These are phyloP conservation scores for Corticium candelabrum DNA, from an alignment of 37 sponge, comb jelly and placozoan genomes.

Conservation along the genomic window DNA sequence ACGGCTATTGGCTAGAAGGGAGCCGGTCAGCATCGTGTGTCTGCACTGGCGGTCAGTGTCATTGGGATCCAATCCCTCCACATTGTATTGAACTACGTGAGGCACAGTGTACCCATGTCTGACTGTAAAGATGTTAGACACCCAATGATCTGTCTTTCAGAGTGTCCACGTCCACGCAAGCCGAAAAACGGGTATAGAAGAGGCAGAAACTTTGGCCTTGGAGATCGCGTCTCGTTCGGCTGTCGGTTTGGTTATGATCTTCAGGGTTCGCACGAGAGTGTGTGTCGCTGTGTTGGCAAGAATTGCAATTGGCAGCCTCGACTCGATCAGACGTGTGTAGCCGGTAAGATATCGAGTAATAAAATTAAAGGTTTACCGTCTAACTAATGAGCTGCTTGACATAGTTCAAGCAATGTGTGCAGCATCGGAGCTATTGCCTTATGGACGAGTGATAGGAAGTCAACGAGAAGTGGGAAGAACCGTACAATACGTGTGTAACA, in stretches of 20 bases:
- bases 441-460: too few species aligned
- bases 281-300: background rate
- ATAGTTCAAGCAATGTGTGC: too few species aligned
- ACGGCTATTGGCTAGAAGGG: background rate
- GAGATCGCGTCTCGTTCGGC: background rate
- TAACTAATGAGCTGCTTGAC: too few species aligned
- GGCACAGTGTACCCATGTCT: too few species aligned
- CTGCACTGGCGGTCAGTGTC: background rate
- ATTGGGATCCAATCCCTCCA: background rate
- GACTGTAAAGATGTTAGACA: too few species aligned
- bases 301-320: conserved; percentile 2
- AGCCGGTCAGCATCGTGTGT: background rate
- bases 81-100: background rate
- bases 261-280: background rate
- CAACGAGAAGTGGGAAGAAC: too few species aligned
- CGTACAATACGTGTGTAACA: too few species aligned
- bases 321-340: too few species aligned
- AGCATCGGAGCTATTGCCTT: too few species aligned
- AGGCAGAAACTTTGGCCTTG: background rate
- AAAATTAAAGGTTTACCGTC: too few species aligned
- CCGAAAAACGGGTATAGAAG: background rate
- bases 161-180: background rate
- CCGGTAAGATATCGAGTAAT: too few species aligned
- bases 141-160: too few species aligned
- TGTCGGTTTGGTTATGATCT: background rate